Percentiles rank a stretch among this genome's conserved stretches.
phyloP scores from a whole-genome alignment of 2,888 invertebrate species.

The Apamea crenata region DNA sequence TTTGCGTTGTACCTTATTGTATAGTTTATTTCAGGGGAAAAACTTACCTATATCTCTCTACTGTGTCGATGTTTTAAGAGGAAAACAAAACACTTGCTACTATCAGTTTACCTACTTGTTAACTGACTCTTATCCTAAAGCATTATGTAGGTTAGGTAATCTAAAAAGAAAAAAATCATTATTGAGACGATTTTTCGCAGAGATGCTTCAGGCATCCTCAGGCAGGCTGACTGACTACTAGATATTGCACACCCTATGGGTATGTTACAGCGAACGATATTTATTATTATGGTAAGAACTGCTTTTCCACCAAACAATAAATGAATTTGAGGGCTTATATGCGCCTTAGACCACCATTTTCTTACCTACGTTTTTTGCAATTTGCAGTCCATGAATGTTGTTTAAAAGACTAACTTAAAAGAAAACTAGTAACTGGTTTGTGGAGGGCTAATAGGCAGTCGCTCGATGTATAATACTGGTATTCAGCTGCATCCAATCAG shows the following conservation, averaged over 20 bases:
- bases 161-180: not conserved
- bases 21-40: slow-evolving; percentile 13
- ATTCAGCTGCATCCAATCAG: too few species aligned
- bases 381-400: too few species aligned
- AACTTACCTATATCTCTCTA: slow-evolving; percentile 13
- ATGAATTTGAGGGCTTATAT: too few species aligned
- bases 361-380: too few species aligned
- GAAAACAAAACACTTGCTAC: not conserved
- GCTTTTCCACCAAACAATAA: too few species aligned
- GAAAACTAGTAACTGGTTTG: not conserved
- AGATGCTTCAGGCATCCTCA: not conserved
- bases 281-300: too few species aligned
- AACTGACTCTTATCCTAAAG: not conserved
- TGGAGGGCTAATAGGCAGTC: too few species aligned
- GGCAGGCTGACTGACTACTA: not conserved
- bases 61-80: not conserved
- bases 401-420: too few species aligned
- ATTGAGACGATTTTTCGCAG: not conserved
- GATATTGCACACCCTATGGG: too few species aligned
- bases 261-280: too few species aligned
- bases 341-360: too few species aligned
- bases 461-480: too few species aligned
- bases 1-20: not conserved
- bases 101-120: not conserved
- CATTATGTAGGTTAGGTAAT: not conserved